Conservation (phyloP, 2,888 invertebrate genomes). For the Apodemia hepburni region DNA sequence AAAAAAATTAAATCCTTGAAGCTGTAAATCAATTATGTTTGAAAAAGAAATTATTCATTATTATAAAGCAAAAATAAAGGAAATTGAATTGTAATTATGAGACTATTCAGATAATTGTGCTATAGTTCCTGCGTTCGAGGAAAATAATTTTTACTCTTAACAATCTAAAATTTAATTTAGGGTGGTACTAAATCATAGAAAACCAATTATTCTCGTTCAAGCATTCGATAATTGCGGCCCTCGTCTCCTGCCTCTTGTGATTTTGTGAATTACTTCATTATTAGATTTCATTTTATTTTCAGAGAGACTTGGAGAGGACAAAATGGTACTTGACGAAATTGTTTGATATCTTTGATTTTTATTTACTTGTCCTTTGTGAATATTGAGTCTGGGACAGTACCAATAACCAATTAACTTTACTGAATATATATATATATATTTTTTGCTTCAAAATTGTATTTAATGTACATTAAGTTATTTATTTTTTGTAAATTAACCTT, state of each 20-base stretch:
- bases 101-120: too few species aligned
- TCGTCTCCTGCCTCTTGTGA: constrained; percentile 4
- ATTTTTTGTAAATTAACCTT: too few species aligned
- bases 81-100: too few species aligned
- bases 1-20: too few species aligned
- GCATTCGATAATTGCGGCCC: constrained; percentile 17
- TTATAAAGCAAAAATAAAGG: too few species aligned
- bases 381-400: background rate
- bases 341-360: constrained; percentile 21
- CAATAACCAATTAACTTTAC: constrained; percentile 1
- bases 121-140: background rate
- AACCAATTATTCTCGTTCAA: constrained; percentile 15
- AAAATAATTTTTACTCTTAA: constrained; percentile 4
- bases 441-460: background rate
- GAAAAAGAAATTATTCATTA: too few species aligned
- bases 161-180: constrained; percentile 11
- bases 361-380: constrained; percentile 14
- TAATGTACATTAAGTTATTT: background rate
- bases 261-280: constrained; percentile 15
- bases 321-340: constrained; percentile 16
- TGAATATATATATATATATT: background rate
- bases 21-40: too few species aligned
- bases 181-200: constrained; percentile 7
- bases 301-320: constrained; percentile 3
- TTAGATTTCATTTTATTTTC: constrained; percentile 16